Conservation (phyloP, 2,113 vertebrate genomes). For the Origma solitaria region DNA sequence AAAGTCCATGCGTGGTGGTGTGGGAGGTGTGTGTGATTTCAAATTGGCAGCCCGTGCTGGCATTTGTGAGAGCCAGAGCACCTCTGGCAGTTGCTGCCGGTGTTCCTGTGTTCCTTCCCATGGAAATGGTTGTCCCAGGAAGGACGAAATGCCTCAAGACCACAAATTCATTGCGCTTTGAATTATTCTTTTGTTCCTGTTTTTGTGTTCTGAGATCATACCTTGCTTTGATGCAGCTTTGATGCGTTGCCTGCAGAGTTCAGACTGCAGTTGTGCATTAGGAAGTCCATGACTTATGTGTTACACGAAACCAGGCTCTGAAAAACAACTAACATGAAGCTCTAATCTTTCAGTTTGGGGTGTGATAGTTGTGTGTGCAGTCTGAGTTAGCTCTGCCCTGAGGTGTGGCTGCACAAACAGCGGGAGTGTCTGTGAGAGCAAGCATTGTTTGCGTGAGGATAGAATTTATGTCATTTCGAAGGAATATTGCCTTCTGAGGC, state of each 20-base stretch:
- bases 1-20: background rate
- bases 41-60: background rate
- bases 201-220: background rate
- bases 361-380: background rate
- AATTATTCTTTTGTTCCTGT: background rate
- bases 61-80: background rate
- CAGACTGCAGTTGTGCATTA: background rate
- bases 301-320: background rate
- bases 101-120: background rate
- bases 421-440: background rate
- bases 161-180: background rate
- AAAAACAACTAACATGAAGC: background rate
- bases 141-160: background rate
- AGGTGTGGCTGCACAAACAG: background rate
- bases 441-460: background rate
- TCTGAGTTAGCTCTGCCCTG: background rate
- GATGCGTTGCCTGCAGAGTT: background rate
- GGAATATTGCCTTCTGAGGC: background rate
- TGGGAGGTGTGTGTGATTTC: background rate
- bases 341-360: background rate
- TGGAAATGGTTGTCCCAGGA: background rate
- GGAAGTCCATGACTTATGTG: background rate
- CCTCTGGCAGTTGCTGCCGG: background rate
- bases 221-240: background rate
- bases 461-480: background rate